Percentiles rank a stretch among this genome's conserved stretches.
phyloP scores from a whole-genome alignment of 2,888 invertebrate species.

The Cerastis rubricosa region DNA sequence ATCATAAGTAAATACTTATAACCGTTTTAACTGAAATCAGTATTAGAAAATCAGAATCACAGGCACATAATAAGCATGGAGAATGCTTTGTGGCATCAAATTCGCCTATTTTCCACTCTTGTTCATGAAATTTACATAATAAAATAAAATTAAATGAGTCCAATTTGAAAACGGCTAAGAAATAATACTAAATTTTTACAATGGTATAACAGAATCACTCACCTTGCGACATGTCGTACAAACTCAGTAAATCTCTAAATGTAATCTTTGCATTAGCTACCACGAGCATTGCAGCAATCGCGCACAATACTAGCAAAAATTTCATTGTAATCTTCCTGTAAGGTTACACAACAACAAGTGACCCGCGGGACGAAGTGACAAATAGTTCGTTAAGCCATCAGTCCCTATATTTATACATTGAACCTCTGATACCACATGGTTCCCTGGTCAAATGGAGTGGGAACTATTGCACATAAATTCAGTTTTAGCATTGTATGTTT shows the following conservation, averaged over 20 bases:
- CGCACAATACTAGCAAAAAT: conserved; percentile 10
- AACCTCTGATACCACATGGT: not conserved
- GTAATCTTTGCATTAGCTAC: conserved; percentile 19
- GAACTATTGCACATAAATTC: not conserved
- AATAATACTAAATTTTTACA: not conserved
- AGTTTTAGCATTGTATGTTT: not conserved
- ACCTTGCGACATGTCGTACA: conserved; percentile 38
- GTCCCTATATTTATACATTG: conserved; percentile 34
- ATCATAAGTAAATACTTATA: not conserved
- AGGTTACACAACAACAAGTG: conserved; percentile 9
- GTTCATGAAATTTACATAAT: not conserved
- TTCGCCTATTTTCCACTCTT: not conserved
- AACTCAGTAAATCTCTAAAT: conserved; percentile 14
- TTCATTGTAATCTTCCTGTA: conserved; percentile 48
- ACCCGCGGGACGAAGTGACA: not conserved
- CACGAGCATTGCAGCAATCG: conserved; percentile 22
- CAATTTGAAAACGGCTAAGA: not conserved
- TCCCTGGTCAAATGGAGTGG: not conserved
- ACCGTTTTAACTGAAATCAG: not conserved
- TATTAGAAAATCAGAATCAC: not conserved
- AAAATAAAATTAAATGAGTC: not conserved
- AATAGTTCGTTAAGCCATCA: conserved; percentile 2
- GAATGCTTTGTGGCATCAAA: not conserved
- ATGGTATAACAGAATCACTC: conserved; percentile 7
- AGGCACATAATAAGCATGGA: not conserved